A percentile compares a stretch with the other conserved stretches of the same genome.
These are phyloP conservation scores for Heliocidaris tuberculata DNA, from an alignment of 35 echinoderm and acorn worm species.

Conservation along the genomic window DNA sequence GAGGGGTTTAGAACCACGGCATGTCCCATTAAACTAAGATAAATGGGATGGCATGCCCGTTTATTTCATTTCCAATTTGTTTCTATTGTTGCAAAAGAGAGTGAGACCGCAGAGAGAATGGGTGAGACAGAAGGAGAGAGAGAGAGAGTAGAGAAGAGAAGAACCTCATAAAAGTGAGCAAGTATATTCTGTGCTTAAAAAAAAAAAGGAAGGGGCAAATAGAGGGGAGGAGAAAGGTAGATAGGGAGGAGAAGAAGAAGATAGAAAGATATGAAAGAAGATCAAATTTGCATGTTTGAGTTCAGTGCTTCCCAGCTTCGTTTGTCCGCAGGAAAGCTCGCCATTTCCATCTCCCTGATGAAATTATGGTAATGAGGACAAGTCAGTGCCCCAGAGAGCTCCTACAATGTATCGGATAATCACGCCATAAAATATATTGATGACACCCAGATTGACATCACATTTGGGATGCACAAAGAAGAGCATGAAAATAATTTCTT, in stretches of 20 bases:
- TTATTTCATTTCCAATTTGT: neutral
- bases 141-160: neutral
- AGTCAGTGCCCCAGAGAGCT: neutral
- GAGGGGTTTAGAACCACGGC: neutral
- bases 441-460: neutral
- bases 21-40: slow-evolving; percentile 4
- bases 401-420: neutral
- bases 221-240: neutral
- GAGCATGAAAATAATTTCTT: slow-evolving; percentile 1
- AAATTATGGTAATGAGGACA: slow-evolving; percentile 15
- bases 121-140: neutral
- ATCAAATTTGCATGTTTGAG: neutral
- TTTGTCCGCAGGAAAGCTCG: neutral
- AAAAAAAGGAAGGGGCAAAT: neutral
- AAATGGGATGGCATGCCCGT: neutral
- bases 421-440: neutral
- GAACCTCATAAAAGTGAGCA: neutral
- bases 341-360: neutral
- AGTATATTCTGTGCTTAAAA: neutral
- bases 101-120: neutral
- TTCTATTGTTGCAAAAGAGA: neutral
- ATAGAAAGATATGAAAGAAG: slow-evolving; percentile 1
- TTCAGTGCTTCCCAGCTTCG: neutral
- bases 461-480: neutral
- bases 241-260: neutral